phyloP scores from a whole-genome alignment of 2,888 invertebrate genomes.

The Adelognathus sp. region DNA sequence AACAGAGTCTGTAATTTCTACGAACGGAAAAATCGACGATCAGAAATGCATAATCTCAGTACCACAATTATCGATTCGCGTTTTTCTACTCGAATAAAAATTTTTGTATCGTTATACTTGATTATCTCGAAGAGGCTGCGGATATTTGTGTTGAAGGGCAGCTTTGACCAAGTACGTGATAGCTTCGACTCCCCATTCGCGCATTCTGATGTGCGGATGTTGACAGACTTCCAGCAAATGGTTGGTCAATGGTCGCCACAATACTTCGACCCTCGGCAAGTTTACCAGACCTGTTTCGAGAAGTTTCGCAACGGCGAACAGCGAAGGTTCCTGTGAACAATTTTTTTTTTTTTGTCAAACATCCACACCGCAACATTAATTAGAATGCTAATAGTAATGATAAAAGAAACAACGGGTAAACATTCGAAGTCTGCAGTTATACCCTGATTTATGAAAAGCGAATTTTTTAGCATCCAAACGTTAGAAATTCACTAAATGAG shows the following conservation, averaged over 20 bases:
- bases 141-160: constrained; percentile 93
- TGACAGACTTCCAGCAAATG: constrained; percentile 98
- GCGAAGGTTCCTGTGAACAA: constrained; percentile 91
- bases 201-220: constrained; percentile 96
- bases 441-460: too few relatives aligned
- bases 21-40: constrained; percentile 1
- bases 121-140: constrained; percentile 91
- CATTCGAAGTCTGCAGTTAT: too few relatives aligned
- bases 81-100: background rate
- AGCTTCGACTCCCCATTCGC: constrained; percentile 99
- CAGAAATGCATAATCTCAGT: background rate
- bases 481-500: too few relatives aligned
- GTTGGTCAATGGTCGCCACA: constrained; percentile 97
- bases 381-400: too few relatives aligned
- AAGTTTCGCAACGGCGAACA: constrained; percentile 98
- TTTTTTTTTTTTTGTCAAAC: too few relatives aligned
- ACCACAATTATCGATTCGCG: background rate
- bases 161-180: constrained; percentile 96
- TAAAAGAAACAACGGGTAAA: too few relatives aligned
- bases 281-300: constrained; percentile 98
- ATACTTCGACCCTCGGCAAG: constrained; percentile 94
- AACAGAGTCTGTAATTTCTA: constrained; percentile 92
- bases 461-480: too few relatives aligned
- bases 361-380: too few relatives aligned
- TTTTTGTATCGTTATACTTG: constrained; percentile 83